Evolutionary conservation across 2,797 vertebrate genomes (phyloP), one percentile per base, ranked within the genome.

Genomic region (Arrhamphus sclerolepis): DNA sequence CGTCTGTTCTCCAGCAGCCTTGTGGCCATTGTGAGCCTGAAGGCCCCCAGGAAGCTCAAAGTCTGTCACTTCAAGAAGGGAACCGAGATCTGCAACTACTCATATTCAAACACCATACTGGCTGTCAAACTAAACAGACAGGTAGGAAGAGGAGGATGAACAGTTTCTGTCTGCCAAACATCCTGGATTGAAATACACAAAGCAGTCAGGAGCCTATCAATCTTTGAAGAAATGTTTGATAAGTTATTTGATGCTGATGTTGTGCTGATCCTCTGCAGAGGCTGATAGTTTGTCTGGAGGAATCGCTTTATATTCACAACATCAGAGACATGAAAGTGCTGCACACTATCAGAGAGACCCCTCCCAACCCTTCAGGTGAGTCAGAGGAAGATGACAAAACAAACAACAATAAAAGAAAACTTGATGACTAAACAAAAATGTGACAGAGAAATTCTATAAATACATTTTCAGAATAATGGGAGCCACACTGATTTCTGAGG

Each of bases 31-130:
- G 97, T 99, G 60, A 99, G 98, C 87, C 95, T 99, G 76, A 98
- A 98, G 91, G 98, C 98, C 0, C 97, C 98, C 19, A 90, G 98
- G 81, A 99, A 99, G 84, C 94, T 99, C 16, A 99, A 99, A 82
- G 98, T 99, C 51, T 99, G 98, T 89, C 98, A 99, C 85, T 99
- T 99, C 72, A 99, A 99, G 93, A 99, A 99, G 88, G 98, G 98
- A 78, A 99, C 98, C 0, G 98, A 99, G 89, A 99, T 99, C 85
- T 99, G 98, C 89, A 99, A 99, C 93, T 99, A 99, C 90, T 98
- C 97, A 59, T 99, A 99, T 79, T 98, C 97, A 57, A 99, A 99
- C 89, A 99, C 97, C 41, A 99, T 99, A 62, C 90, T 99, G 90
- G 97, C 97, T 9, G 97, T 99, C 60, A 99, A 96, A 65, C 93